Evolutionary conservation across 2,888 invertebrate species (phyloP), one percentile per base, ranked within the genome.

Genomic region (Mesorhabditis spiculigera): DNA sequence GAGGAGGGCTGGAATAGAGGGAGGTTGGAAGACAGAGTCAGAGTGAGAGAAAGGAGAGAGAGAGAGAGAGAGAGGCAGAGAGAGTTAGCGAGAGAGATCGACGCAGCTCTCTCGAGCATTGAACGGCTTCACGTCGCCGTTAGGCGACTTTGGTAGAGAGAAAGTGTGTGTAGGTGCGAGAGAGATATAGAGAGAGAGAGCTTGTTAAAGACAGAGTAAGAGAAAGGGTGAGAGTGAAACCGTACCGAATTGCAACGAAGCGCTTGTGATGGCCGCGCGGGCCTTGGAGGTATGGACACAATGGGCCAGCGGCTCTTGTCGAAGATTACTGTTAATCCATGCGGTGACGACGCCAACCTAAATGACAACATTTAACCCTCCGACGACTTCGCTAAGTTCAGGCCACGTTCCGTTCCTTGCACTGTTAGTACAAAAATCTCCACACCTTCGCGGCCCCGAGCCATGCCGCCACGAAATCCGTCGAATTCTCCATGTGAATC

Each of bases 401-500:
- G 13, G 28, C 42, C n/a, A 5, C n/a, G 8, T 65, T 65, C 43
- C 65, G 65, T 42, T 43, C 16, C 8, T 10, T 50, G 8, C 62
- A 50, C n/a, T 50, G n/a, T 50, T 50, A 10, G 8, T 50, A 13
- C 58, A 13, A 50, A 50, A 50, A n/a, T n/a, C 58, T 28, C 28
- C 28, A 28, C 58, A 80, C 70, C 69, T 96, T 93, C 10, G 93
- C 91, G 68, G 94, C 89, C 0, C 96, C 98, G 68, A 98, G 88
- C 96, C 97, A 98, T 58, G 91, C 91, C 62, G 91, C 91, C 4
- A 95, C 92, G 88, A 92, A 93, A 87, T 97, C 94, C 0, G 94
- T 93, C 58, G 93, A 90, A 87, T 95, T 96, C 87, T 94, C 94
- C 89, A 95, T 90, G 87, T 94, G 91, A 41, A 98, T 88, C 0